Evolutionary conservation across 2,113 vertebrate genomes (phyloP), one percentile per base, ranked within the genome.

Genomic region (Clarias gariepinus): DNA sequence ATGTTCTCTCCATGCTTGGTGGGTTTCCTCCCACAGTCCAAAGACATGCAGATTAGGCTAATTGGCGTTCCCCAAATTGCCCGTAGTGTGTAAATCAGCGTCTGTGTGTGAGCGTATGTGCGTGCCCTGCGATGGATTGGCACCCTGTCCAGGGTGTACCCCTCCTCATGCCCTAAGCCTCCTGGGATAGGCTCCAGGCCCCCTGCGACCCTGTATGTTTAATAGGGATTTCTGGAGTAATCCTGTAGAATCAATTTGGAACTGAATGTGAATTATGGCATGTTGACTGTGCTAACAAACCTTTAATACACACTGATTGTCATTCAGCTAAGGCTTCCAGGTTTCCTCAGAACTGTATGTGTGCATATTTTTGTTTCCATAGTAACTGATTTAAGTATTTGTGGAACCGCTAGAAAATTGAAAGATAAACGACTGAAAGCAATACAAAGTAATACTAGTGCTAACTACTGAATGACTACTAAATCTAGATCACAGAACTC

Each of bases 1-100:
- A 8, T 47, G 47, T 6, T 47, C 47, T 47, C 47, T 47, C 47
- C 84, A 85, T 91, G 91, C 93, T 90, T 71, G 79, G 28, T 87
- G 92, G 60, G 52, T 15, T 19, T 28, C 12, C 47, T 47, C 47
- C 47, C 47, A 47, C 47, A 47, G 7, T 47, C 7, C 47, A 47
- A 47, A 47, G 0, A 47, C 47, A 47, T 47, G 47, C 47, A 47
- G 47, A 47, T 8, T 47, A 47, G 47, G 47, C 47, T 47, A 7
- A 47, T 47, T 47, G 47, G 47, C 47, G 0, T 47, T 47, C 47
- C 47, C 47, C 47, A 47, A 47, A 47, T 47, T 47, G 47, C 47
- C 47, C 47, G 7, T 47, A 47, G 6, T 47, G 47, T 47, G 47
- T 47, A 7, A 47, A 47, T 47, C 41, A 47, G 47, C 47, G 47